These are phyloP conservation scores for Salmo trutta DNA, from an alignment of 2,797 vertebrate species.

Conservation along the genomic window DNA sequence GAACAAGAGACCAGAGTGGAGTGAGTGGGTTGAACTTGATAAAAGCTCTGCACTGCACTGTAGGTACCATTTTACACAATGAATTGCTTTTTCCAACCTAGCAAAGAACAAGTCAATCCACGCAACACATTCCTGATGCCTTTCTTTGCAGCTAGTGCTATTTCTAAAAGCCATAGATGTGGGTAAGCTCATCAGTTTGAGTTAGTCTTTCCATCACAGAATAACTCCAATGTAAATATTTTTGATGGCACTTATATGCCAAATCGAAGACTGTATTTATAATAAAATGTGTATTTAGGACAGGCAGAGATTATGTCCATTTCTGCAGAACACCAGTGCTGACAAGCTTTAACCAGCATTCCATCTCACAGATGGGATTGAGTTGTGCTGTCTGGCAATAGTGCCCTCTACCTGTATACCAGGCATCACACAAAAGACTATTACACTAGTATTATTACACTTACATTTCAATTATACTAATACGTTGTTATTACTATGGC, in stretches of 20 bases:
- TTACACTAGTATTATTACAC: background rate
- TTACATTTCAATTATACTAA: background rate
- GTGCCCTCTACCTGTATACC: background rate
- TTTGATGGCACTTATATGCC: background rate
- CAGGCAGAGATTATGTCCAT: slow-evolving; percentile 21
- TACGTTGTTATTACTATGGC: background rate
- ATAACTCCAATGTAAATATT: background rate
- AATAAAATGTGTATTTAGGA: background rate
- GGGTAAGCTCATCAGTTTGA: background rate
- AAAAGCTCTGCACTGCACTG: background rate
- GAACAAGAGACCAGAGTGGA: background rate
- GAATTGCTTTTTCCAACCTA: background rate
- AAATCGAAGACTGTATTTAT: background rate
- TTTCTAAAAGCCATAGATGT: background rate
- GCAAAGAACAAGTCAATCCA: background rate
- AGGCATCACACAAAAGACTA: background rate
- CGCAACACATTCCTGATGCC: background rate
- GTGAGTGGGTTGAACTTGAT: background rate
- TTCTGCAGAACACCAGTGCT: background rate
- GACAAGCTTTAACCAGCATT: background rate
- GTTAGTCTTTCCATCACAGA: background rate
- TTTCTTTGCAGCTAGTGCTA: background rate
- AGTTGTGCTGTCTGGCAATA: background rate
- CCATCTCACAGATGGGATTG: background rate
- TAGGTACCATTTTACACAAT: background rate